phyloP scores from a whole-genome alignment of 2,113 vertebrate species.

The Lophochroa leadbeateri region DNA sequence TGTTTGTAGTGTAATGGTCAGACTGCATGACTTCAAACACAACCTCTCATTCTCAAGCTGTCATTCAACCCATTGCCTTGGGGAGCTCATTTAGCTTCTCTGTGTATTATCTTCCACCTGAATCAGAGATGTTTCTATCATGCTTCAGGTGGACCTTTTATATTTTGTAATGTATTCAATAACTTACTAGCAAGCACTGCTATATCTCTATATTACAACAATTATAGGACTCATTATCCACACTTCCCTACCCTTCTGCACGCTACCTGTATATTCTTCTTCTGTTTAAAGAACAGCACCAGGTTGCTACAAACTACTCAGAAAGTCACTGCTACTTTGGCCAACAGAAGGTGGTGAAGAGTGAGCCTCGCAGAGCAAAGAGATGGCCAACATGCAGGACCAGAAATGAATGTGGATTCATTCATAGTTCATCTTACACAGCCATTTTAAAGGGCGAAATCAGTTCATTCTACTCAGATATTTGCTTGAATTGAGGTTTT shows the following conservation, averaged over 20 bases:
- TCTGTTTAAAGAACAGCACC: background rate
- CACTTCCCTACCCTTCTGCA: background rate
- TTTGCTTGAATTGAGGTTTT: background rate
- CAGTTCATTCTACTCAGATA: background rate
- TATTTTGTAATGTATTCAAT: background rate
- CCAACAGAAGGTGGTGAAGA: background rate
- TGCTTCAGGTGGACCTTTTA: background rate
- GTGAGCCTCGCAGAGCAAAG: background rate
- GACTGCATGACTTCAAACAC: background rate
- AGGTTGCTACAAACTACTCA: background rate
- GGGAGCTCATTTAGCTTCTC: background rate
- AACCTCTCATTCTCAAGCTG: background rate
- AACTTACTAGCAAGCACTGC: background rate
- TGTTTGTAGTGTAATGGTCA: background rate
- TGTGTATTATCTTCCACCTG: background rate
- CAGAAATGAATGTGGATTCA: too few species aligned
- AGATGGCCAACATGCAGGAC: background rate
- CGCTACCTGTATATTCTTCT: background rate
- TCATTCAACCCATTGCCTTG: background rate
- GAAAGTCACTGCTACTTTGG: background rate
- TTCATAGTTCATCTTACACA: background rate
- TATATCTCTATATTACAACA: background rate
- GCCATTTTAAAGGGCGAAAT: background rate
- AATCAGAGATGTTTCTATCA: background rate
- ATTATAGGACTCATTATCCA: background rate